Base-by-base conservation (phyloP, 2,797 vertebrate genomes). In the Etheostoma perlongum region DNA sequence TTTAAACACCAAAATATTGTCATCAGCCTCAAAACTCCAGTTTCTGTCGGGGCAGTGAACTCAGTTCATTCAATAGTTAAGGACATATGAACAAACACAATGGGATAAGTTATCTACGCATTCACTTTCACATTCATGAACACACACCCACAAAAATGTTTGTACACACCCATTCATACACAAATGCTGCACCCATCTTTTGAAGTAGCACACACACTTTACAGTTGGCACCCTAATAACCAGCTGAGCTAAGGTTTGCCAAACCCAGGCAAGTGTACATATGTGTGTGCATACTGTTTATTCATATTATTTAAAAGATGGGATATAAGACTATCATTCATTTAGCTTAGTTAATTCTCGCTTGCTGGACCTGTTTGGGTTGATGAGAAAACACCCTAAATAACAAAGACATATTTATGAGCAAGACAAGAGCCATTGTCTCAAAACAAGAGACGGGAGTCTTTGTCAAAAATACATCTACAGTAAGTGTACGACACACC, bases 241-340 rank as follows among this genome's bases (percentile, higher is more conserved):
- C 81, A 81, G 15, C 19, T 12, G 47, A 12, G 36, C 10, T 57
- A 27, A 36, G 14, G 21, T 27, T 61, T 63, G 48, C 53, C 55
- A 84, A 82, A 42, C 72, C 83, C 83, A 84, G 63, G 71, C 53
- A 80, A 60, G 82, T 67, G 74, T 69, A 72, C 75, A 6, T n/a
- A 18, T 40, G 33, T 46, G 61, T 18, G 30, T 19, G 48, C 18
- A 46, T 7, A 14, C 0, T 48, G 11, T 81, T 67, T 64, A 69
- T 65, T 62, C 57, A 57, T 11, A 49, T 49, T 6, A 36, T 23
- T 59, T 55, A 74, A 84, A 80, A 53, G 33, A 75, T 2, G 5
- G 12, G n/a, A 69, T 52, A 7, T 68, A 74, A 61, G 5, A 52
- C 16, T 19, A 36, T 54, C 0, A 2, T 36, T 63, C 15, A 2